A percentile compares a stretch with the other conserved stretches of the same genome.
phyloP scores from a whole-genome alignment of 2,113 vertebrate genomes.

The Aspidoscelis tigris region DNA sequence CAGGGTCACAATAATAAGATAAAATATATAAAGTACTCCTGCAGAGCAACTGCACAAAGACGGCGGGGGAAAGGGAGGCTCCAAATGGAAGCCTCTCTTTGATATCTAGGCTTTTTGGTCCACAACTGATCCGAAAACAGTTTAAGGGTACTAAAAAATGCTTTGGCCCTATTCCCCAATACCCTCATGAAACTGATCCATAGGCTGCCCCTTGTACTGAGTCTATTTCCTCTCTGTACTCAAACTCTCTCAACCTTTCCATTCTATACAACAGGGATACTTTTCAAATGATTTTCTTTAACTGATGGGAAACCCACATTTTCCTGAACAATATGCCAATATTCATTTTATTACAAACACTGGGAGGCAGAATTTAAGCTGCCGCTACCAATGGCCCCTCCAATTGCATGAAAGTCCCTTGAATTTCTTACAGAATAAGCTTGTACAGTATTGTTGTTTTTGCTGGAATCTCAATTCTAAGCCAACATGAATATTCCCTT shows the following conservation, averaged over 20 bases:
- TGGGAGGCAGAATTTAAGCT: neutral
- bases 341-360: slow-evolving; percentile 2
- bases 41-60: no score
- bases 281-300: neutral
- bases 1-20: no score
- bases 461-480: neutral
- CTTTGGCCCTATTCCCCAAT: no score
- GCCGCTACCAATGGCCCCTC: neutral
- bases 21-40: no score
- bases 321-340: neutral
- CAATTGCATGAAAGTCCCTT: neutral
- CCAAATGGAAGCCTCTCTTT: no score
- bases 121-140: no score
- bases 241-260: neutral
- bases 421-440: neutral
- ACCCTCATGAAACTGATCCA: no score
- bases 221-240: neutral
- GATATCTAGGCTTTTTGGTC: no score
- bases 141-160: no score
- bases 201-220: no score
- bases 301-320: neutral
- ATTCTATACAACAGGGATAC: no score
- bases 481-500: neutral
- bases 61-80: no score
- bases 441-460: slow-evolving; percentile 1